Evolutionary conservation across 2,888 invertebrate genomes (phyloP), one percentile per base, ranked within the genome.

Genomic region (Drosophila helvetica): DNA sequence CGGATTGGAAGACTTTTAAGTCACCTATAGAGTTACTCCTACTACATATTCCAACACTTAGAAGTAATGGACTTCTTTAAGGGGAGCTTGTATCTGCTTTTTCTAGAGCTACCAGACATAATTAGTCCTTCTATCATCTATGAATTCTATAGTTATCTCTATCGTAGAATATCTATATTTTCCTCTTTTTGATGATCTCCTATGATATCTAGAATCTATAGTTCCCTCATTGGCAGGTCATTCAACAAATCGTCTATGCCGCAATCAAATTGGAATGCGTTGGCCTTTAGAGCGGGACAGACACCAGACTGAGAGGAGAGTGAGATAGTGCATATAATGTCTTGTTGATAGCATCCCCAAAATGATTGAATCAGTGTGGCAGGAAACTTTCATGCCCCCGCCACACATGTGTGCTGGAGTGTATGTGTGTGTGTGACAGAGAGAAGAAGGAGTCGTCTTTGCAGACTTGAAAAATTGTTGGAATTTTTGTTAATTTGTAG

Each of bases 401-500:
- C 57, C 25, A 65, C n/a, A 66, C 27, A 30, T 10, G 2, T 9
- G 27, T 27, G 27, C 9, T 3, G 9, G 3, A 10, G 30, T 22
- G 1, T 33, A 5, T 33, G 33, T 33, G 33, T 33, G 33, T 5
- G n/a, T 51, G 19, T 30, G 17, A 50, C 66, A 57, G 66, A 68
- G 70, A 66, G 56, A 61, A 73, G 85, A 66, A 76, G 82, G 74
- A 79, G 77, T 77, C 67, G 33, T 78, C 63, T 60, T 51, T 50
- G 66, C 59, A 58, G 74, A 72, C 66, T 61, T 47, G 53, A 59
- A 56, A 83, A 72, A 86, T 87, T 78, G 58, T 78, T 86, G 70
- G 78, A 87, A 86, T 86, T 86, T 89, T 89, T 89, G 88, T 78
- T 80, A 86, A 86, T 86, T 86, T 86, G 88, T 86, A 75, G 89